Conservation (phyloP, 2,888 invertebrate genomes). For the Drosophila buzzatii region DNA sequence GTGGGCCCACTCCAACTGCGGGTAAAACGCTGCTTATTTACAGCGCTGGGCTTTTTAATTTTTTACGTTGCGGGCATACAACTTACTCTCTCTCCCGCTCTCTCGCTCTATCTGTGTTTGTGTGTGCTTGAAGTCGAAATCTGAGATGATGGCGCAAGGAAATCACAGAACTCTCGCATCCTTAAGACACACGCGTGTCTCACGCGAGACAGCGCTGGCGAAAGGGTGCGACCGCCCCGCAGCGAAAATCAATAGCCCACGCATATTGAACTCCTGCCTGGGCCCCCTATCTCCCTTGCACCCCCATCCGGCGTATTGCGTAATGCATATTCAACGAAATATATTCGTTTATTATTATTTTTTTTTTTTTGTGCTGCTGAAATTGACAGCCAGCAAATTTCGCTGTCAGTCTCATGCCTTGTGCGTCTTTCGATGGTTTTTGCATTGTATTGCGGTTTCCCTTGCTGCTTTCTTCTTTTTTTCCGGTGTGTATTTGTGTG, state of each 20-base stretch:
- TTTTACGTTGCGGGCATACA: constrained; percentile 70
- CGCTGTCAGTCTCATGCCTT: constrained; percentile 62
- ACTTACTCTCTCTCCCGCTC: constrained; percentile 5
- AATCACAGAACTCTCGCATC: constrained; percentile 41
- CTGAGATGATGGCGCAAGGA: constrained; percentile 16
- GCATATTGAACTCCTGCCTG: constrained; percentile 47
- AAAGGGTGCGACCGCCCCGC: constrained; percentile 35
- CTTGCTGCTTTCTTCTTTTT: background rate
- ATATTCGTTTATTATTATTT: constrained; percentile 26
- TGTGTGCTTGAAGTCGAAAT: constrained; percentile 60
- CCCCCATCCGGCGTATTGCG: constrained; percentile 27
- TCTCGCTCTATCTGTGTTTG: background rate
- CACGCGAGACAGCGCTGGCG: background rate
- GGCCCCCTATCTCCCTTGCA: background rate
- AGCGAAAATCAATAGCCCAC: constrained; percentile 56
- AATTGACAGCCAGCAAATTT: constrained; percentile 76
- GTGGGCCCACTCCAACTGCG: constrained; percentile 17
- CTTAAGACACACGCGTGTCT: constrained; percentile 36
- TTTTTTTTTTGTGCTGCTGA: constrained; percentile 48
- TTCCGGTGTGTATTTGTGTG: constrained; percentile 6
- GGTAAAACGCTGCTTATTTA: constrained; percentile 67
- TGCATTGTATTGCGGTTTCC: constrained; percentile 48
- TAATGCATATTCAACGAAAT: constrained; percentile 71
- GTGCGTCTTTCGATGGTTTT: constrained; percentile 59
- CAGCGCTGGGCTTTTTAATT: constrained; percentile 68